Base-by-base conservation (phyloP, 2,797 vertebrate genomes). In the Emydoidea blandingii region DNA sequence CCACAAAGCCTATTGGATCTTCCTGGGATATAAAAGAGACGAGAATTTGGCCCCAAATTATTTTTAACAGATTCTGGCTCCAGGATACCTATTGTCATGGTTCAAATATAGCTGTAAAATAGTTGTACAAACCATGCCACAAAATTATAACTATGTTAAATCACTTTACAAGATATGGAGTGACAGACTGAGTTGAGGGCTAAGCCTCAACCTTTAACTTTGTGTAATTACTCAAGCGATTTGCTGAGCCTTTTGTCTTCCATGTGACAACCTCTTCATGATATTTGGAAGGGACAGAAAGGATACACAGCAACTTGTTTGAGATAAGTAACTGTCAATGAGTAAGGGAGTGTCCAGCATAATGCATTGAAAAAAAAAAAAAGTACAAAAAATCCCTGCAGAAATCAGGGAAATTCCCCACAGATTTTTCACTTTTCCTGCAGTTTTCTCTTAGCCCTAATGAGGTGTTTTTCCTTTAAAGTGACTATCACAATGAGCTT, bases 301-400 rank as follows among this genome's bases (percentile, higher is more conserved):
- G 8, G 44, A 52, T 34, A 12, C 12, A 49, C 18, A 84, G 47
- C 27, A 94, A 41, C 19, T 84, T 19, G 41, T 3, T 65, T 25
- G 16, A 25, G 3, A 23, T 76, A 68, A 86, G 52, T 29, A 10
- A 6, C 1, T 14, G 8, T 31, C 76, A 12, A 76, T 1, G 2
- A 85, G 18, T 12, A 10, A 29, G 4, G 74, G 74, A 78, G 7
- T 16, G 29, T 74, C 84, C 68, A 88, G 37, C 4, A 47, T 47
- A 78, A 49, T 29, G 5, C 12, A 85, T 44, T 0, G 0, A 15
- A 34, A 2, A 5, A 2, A 5, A n/a, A 27, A 31, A 3, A 65
- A 65, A 62, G 29, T 15, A 2, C 19, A 44, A 4, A 85, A 72
- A 79, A 37, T 37, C 54, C 25, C 12, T 78, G 14, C 12, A 49